These are phyloP conservation scores for Platorchestia sp. DNA, from an alignment of 1,140 invertebrate genomes.

Conservation along the genomic window DNA sequence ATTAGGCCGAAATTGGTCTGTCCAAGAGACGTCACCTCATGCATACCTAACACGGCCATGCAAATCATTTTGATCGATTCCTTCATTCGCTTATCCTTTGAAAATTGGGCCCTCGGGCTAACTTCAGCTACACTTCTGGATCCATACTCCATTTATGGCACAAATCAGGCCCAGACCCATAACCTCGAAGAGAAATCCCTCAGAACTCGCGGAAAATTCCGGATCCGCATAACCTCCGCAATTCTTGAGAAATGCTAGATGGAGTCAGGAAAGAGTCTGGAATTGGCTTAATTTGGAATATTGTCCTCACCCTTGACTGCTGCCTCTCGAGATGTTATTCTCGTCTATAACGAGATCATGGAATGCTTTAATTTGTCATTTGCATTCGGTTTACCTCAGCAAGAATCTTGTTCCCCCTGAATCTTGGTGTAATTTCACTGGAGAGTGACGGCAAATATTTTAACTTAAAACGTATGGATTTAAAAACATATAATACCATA, in stretches of 20 bases:
- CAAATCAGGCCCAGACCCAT: background rate
- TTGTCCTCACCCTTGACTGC: background rate
- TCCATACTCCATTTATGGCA: constrained; percentile 11
- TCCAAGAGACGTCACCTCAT: constrained; percentile 42
- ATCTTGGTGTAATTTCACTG: no score
- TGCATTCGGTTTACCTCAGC: background rate
- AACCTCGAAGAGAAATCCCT: constrained; percentile 20
- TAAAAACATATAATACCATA: no score
- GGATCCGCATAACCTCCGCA: background rate
- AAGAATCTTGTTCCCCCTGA: background rate
- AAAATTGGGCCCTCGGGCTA: constrained; percentile 13
- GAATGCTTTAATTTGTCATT: background rate
- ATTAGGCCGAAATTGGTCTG: constrained; percentile 46
- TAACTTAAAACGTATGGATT: no score
- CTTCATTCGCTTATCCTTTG: constrained; percentile 51
- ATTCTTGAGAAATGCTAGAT: background rate
- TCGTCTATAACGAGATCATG: background rate
- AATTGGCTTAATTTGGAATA: background rate
- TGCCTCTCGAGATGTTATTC: background rate
- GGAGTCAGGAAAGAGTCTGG: background rate
- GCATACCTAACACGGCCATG: constrained; percentile 44
- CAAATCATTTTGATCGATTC: constrained; percentile 48
- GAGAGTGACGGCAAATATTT: no score
- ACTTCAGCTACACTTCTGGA: background rate
- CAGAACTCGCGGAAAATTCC: background rate